Base-by-base conservation (phyloP, 1,140 invertebrate genomes). In the Ptiloglossa arizonensis region DNA sequence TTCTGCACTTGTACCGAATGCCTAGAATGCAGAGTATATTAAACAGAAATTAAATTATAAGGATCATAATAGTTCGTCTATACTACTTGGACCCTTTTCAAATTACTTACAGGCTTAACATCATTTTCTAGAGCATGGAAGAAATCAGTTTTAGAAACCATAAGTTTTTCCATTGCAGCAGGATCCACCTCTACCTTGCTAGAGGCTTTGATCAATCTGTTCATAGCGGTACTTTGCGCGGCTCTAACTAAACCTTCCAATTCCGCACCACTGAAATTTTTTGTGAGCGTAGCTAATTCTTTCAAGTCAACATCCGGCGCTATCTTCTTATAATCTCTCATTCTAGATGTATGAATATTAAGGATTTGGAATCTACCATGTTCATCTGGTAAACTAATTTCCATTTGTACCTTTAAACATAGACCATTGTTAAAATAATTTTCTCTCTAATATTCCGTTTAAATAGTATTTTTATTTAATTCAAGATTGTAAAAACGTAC, bases 211-310 rank as follows among this genome's bases (percentile, higher is more conserved):
- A 99, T 99, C 44, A 99, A 93, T 38, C 98, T 95, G 93, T 99
- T 99, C 97, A 99, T 99, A 5, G 99, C 99, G 13, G 97, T 99
- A 57, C 98, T 99, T 91, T 99, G 98, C 1, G 99, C 98, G 13
- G 98, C 98, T 82, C 98, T 94, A 0, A 99, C 98, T 76, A 99
- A 93, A 91, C 99, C 99, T 94, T 99, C 99, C n/a, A 99, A 91
- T 93, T 99, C 99, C 19, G 99, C 99, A 64, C 99, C 99, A 85
- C 98, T 99, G 92, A 99, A 99, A 93, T 99, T 99, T 92, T 99
- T 99, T 0, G 98, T 99, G 2, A 96, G 83, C 0, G 93, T 82
- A 22, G 98, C 97, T 29, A 99, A 90, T 92, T 99, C 98, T 91
- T 96, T 89, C 41, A 93, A 83, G 91, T 99, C 96, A 41, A 99